Evolutionary conservation across 2,797 vertebrate genomes (phyloP).

Genomic region (Prunella strophiata): DNA sequence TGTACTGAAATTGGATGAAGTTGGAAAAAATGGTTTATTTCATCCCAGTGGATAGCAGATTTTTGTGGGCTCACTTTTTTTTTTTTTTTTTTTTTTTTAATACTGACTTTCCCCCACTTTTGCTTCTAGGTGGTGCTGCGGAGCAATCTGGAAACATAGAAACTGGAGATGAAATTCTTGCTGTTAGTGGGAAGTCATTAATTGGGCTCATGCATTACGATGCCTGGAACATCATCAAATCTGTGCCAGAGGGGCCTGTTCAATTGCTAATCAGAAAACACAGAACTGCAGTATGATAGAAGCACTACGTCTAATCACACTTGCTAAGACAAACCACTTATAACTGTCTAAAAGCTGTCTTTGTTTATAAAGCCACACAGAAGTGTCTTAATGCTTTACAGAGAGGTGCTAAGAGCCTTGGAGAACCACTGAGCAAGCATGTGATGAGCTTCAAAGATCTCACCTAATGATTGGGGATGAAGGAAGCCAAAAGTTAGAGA

Average conservation of each 20-base stretch:
- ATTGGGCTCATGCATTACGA: slow-evolving; percentile 90
- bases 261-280: slow-evolving; percentile 87
- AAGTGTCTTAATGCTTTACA: slow-evolving; percentile 50
- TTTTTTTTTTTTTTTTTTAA: background rate
- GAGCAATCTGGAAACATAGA: slow-evolving; percentile 87
- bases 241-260: slow-evolving; percentile 86
- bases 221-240: slow-evolving; percentile 93
- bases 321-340: background rate
- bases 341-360: slow-evolving; percentile 19
- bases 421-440: background rate
- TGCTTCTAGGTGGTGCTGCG: slow-evolving; percentile 85
- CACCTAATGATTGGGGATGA: background rate
- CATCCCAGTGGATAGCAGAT: background rate
- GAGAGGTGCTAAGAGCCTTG: slow-evolving; percentile 43
- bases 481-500: slow-evolving; percentile 19
- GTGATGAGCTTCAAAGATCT: slow-evolving; percentile 6
- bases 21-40: background rate
- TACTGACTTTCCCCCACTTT: background rate
- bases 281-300: slow-evolving; percentile 76
- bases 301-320: background rate
- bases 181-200: slow-evolving; percentile 86
- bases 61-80: background rate
- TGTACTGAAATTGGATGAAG: background rate
- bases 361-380: slow-evolving; percentile 40
- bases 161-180: slow-evolving; percentile 90